Evolutionary conservation across 2,113 vertebrate species (phyloP).

Genomic region (Chascanopsetta lugubris): DNA sequence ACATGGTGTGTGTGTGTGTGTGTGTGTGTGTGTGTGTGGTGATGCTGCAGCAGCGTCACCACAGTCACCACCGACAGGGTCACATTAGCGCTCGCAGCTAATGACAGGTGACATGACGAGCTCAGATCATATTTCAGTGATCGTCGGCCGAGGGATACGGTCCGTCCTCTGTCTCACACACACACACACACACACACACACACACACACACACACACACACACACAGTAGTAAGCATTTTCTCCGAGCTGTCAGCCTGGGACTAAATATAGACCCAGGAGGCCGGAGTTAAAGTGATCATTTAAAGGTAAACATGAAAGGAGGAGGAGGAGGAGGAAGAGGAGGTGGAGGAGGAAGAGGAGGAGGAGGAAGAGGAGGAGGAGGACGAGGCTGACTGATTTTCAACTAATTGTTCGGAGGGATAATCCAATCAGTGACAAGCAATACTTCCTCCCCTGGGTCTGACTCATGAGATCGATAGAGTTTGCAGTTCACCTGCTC

Average conservation of each 20-base stretch:
- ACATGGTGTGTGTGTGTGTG: background rate
- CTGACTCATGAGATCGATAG: constrained; percentile 56
- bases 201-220: constrained; percentile 27
- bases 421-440: constrained; percentile 40
- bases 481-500: constrained; percentile 34
- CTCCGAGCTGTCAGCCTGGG: constrained; percentile 26
- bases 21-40: background rate
- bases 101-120: constrained; percentile 61
- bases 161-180: constrained; percentile 37
- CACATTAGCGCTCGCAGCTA: constrained; percentile 33
- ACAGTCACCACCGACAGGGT: constrained; percentile 23
- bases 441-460: constrained; percentile 23
- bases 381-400: background rate
- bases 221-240: constrained; percentile 39
- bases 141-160: constrained; percentile 35
- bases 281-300: constrained; percentile 44
- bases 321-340: too few species aligned
- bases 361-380: background rate
- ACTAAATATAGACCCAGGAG: constrained; percentile 53
- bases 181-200: constrained; percentile 31
- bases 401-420: constrained; percentile 42
- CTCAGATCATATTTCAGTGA: constrained; percentile 33
- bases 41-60: constrained; percentile 14
- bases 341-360: background rate
- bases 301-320: constrained; percentile 2